These are phyloP conservation scores for Tachina fera DNA, from an alignment of 2,888 invertebrate genomes.

Conservation along the genomic window DNA sequence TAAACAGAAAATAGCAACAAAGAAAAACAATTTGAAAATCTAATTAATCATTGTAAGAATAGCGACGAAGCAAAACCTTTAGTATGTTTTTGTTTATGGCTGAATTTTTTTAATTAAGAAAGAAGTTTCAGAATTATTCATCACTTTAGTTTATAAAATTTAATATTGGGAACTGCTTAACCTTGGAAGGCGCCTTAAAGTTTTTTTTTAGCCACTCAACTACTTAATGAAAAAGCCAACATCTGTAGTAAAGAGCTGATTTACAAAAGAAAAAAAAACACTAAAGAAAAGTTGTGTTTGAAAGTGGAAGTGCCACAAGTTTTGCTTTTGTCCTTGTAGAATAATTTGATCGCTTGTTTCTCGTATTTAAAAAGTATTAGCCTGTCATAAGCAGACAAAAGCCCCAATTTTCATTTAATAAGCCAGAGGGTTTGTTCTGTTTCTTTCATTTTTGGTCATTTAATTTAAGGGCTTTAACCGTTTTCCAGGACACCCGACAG, in stretches of 20 bases:
- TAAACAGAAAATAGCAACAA: background rate
- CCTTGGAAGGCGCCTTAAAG: no score
- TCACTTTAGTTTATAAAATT: no score
- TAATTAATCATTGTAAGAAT: background rate
- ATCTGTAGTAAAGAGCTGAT: no score
- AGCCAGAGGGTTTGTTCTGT: background rate
- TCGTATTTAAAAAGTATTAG: conserved; percentile 53
- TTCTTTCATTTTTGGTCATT: background rate
- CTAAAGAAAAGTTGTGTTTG: no score
- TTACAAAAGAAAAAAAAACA: no score
- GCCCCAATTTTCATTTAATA: background rate
- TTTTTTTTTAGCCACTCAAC: no score
- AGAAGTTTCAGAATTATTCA: background rate
- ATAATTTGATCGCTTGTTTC: conserved; percentile 18
- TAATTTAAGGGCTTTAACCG: background rate
- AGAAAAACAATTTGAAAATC: background rate
- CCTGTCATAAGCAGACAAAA: conserved; percentile 25
- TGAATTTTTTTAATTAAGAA: background rate
- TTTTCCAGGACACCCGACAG: conserved; percentile 11
- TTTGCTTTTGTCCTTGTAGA: background rate
- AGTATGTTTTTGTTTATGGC: background rate
- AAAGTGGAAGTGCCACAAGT: no score
- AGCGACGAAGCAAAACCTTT: background rate
- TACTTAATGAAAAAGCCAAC: no score
- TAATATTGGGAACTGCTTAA: no score